Evolutionary conservation across 2,888 invertebrate species (phyloP).

Genomic region (Lampropteryx suffumata): DNA sequence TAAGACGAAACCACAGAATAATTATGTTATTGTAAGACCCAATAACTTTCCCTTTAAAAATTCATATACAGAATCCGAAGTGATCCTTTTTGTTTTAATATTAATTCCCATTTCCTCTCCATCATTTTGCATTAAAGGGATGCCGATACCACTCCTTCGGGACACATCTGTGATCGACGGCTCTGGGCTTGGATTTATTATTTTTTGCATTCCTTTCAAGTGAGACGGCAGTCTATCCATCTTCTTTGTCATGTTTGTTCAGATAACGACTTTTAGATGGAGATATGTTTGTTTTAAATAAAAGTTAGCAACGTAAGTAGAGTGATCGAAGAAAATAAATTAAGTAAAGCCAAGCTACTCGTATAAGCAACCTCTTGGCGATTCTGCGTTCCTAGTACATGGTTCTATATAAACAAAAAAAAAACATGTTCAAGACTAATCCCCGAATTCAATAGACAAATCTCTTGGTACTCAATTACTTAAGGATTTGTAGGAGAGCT

Average conservation of each 20-base stretch:
- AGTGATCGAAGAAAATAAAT: too few species aligned
- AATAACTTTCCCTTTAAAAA: too few species aligned
- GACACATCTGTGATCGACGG: constrained; percentile 77
- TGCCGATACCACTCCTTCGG: constrained; percentile 54
- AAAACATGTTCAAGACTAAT: too few species aligned
- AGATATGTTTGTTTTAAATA: not conserved
- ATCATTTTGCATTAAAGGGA: constrained; percentile 61
- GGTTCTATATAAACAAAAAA: too few species aligned
- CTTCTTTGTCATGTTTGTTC: constrained; percentile 52
- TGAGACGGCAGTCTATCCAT: constrained; percentile 58
- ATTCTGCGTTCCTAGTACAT: too few species aligned
- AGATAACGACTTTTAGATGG: constrained; percentile 23
- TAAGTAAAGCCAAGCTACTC: too few species aligned
- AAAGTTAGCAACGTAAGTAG: not conserved
- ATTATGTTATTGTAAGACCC: too few species aligned
- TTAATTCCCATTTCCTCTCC: constrained; percentile 36
- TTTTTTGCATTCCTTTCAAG: constrained; percentile 61
- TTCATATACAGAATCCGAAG: constrained; percentile 1
- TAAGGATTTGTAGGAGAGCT: too few species aligned
- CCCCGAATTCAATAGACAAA: too few species aligned
- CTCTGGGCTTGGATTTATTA: constrained; percentile 68
- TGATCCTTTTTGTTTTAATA: constrained; percentile 8
- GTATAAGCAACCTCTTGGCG: too few species aligned
- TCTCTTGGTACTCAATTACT: too few species aligned
- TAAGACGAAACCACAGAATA: too few species aligned